These are phyloP conservation scores for Garrulus glandarius DNA, from an alignment of 2,797 vertebrate species.

Conservation along the genomic window DNA sequence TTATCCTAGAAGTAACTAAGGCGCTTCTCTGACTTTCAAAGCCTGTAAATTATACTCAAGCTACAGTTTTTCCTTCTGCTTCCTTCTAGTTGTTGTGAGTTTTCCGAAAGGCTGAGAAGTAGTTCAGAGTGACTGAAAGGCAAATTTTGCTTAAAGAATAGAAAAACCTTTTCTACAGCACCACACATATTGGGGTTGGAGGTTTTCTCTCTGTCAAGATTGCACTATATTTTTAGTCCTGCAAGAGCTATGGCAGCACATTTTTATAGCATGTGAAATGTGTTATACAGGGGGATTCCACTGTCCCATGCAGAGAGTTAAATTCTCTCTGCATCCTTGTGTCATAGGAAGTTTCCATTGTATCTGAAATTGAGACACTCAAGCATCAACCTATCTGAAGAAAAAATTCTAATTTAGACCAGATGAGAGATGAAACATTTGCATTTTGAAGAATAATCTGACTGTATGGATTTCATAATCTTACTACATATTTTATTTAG, in stretches of 20 bases:
- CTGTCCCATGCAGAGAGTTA: not conserved
- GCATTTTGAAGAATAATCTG: not conserved
- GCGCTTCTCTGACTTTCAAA: slow-evolving; percentile 21
- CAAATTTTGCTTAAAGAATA: not conserved
- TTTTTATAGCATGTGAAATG: not conserved
- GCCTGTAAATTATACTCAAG: not conserved
- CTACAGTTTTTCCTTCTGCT: not conserved
- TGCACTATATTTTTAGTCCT: not conserved
- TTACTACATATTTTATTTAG: not conserved
- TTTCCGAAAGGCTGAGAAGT: not conserved
- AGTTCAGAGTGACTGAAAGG: not conserved
- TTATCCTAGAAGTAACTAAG: slow-evolving; percentile 25
- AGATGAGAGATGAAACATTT: not conserved
- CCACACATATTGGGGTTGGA: not conserved
- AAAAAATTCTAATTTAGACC: not conserved
- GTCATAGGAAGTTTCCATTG: not conserved
- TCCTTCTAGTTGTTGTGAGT: not conserved
- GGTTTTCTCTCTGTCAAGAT: not conserved
- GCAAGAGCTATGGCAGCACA: not conserved
- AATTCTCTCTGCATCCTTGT: not conserved
- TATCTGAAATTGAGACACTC: not conserved
- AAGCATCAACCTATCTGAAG: not conserved
- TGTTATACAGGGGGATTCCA: not conserved
- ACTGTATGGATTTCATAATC: not conserved
- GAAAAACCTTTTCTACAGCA: not conserved